Evolutionary conservation across 2,797 vertebrate genomes (phyloP), one percentile per base, ranked within the genome.

Genomic region (Muraenolepis orangiensis): DNA sequence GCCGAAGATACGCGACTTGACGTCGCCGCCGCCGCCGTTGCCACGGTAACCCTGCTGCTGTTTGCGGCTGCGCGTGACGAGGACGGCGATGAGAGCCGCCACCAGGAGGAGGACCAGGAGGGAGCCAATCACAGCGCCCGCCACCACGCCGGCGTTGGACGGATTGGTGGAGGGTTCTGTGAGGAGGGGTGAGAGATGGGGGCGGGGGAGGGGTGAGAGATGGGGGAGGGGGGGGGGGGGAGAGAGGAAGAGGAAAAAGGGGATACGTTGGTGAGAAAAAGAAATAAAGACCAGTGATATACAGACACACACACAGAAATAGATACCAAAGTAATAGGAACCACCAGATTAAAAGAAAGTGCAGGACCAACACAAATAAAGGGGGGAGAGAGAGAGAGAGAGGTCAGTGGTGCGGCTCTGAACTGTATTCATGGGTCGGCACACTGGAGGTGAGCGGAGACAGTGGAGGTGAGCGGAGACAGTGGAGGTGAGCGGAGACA

Each of bases 121-220:
- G 84, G 93, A 94, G 87, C 94, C 95, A 86, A 96, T 94, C 85
- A 95, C 92, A 75, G 93, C 95, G 79, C 94, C 95, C 1, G 93
- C 95, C 85, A 96, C 91, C 80, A 95, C 91, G 73, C 95, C 95
- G 0, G 84, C 85, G 72, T 94, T 93, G 87, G 94, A 88, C 28
- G 89, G 77, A 78, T 81, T 87, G 81, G 83, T 84, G 75, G 87
- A 67, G 85, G 92, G 91, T 84, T 95, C 93, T 94, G 89, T 69
- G 74, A 80, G 72, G 76, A 84, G 81, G 81, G 76, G 74, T 83
- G 66, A 38, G 72, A 67, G 73, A 29, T 84, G 82, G 78, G 23
- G 76, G 79, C 81, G 72, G 80, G 78, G 66, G 83, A 78, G 72
- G 78, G 75, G 28, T 78, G 72, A 80, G 80, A 80, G 85, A 82